These are phyloP conservation scores for Gopherus flavomarginatus DNA, from an alignment of 2,113 vertebrate species.

Conservation along the genomic window DNA sequence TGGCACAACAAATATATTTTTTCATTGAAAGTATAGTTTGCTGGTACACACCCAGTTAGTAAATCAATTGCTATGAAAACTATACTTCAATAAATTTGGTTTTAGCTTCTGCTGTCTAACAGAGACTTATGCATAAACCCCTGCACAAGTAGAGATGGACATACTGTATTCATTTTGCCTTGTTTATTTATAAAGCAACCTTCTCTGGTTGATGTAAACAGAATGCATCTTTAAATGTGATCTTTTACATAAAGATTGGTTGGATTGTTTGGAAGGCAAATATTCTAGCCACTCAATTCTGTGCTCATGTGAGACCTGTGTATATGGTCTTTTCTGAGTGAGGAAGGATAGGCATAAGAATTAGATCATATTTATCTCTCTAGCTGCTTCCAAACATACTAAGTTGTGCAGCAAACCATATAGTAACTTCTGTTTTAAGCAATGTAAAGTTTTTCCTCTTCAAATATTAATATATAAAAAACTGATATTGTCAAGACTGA, in stretches of 20 bases:
- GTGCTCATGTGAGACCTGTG: not conserved
- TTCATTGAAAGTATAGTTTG: not conserved
- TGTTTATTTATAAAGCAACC: not conserved
- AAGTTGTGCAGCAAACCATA: not conserved
- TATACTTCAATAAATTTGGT: not conserved
- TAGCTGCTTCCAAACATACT: not conserved
- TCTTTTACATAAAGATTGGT: not conserved
- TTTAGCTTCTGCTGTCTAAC: not conserved
- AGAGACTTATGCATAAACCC: not conserved
- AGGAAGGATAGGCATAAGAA: not conserved
- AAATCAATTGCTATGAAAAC: not conserved
- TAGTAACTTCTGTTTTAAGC: not conserved
- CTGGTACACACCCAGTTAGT: not conserved
- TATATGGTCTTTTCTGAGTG: not conserved
- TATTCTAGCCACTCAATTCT: not conserved
- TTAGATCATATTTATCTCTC: not conserved
- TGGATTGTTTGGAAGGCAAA: not conserved
- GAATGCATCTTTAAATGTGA: not conserved
- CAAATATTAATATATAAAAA: not conserved
- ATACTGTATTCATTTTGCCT: not conserved
- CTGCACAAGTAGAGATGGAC: not conserved
- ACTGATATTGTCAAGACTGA: not conserved
- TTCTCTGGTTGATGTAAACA: not conserved
- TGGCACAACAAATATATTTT: not conserved
- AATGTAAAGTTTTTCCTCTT: not conserved